Evolutionary conservation across 2,797 vertebrate species (phyloP), one percentile per base, ranked within the genome.

Genomic region (Chelon auratus): DNA sequence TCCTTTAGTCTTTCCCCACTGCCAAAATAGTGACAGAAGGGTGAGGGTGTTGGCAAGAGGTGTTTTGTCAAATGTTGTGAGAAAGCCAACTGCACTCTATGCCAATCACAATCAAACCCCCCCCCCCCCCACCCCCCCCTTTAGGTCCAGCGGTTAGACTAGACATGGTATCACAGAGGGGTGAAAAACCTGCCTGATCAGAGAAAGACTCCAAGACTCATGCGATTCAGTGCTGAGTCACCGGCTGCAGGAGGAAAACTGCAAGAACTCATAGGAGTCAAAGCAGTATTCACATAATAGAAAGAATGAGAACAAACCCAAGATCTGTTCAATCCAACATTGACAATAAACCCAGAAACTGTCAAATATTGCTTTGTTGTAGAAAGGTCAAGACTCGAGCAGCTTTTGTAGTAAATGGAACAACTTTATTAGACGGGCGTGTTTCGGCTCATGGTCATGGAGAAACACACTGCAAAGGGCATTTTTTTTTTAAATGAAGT

Each of bases 11-110:
- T 68, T 68, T 71, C 42, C 64, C 52, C 37, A 5, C 79, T 81
- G 88, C 84, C 80, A 90, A 72, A 69, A 80, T 57, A 68, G 68
- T 86, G 88, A 87, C 88, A 87, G 68, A 84, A 60, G 55, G 72
- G 75, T 61, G 65, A 82, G 57, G 79, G 63, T 82, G 75, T 85
- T 87, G 84, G 83, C 85, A 82, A 67, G 69, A 68, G 58, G 78
- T 82, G 70, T 76, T 84, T 81, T 87, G 85, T 90, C 82, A 83
- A 88, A 77, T 82, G 77, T 67, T 68, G 75, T 55, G 65, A 77
- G 72, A 80, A 77, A 67, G 75, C 83, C 84, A 87, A 68, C 72
- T 69, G 54, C 52, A 62, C 45, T 77, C 73, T 52, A 62, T 82
- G 78, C 83, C 87, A 88, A 66, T 89, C 87, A 80, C 66, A 69